Evolutionary conservation across 2,888 invertebrate genomes (phyloP), one percentile per base, ranked within the genome.

Genomic region (Eurytoma californica): DNA sequence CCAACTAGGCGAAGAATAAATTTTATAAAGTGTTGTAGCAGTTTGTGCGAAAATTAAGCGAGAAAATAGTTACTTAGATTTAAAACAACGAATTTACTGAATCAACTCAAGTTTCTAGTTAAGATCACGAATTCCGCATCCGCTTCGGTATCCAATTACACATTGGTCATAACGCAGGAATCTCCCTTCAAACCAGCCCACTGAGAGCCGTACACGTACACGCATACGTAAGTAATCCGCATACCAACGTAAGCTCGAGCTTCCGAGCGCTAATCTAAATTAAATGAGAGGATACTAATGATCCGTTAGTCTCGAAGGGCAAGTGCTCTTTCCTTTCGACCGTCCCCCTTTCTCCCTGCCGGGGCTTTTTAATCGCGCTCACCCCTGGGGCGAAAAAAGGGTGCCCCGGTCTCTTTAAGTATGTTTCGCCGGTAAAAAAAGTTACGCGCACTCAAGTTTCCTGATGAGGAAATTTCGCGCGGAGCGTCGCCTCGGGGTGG

Each of bases 261-360:
- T 76, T 55, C 72, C 70, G 77, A 73, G 79, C 83, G 83, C 85
- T 86, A 86, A 86, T 86, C 85, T 84, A 85, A 86, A 85, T 85
- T 86, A 85, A 85, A 85, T 84, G 85, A 86, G 85, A 83, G 84
- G 83, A 85, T 85, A 83, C 84, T 86, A 86, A 86, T 86, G 86
- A 85, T 86, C 85, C 85, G 85, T 86, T 86, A 84, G 69, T 84
- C 82, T 80, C 82, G 82, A 84, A 85, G 84, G 85, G 83, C 9
- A 39, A 39, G 47, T 30, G 55, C 12, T n/a, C 57, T 57, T 7
- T 55, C 20, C n/a, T 9, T 63, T 16, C 49, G 18, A 58, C 47
- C 57, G 24, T n/a, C n/a, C 39, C n/a, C 58, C 20, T 58, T 20
- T 47, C 58, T 58, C 24, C 68, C 57, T 2, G 18, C 28, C 9